Evolutionary conservation across 2,888 invertebrate species (phyloP), one percentile per base, ranked within the genome.

Genomic region (Agriopis leucophaearia): DNA sequence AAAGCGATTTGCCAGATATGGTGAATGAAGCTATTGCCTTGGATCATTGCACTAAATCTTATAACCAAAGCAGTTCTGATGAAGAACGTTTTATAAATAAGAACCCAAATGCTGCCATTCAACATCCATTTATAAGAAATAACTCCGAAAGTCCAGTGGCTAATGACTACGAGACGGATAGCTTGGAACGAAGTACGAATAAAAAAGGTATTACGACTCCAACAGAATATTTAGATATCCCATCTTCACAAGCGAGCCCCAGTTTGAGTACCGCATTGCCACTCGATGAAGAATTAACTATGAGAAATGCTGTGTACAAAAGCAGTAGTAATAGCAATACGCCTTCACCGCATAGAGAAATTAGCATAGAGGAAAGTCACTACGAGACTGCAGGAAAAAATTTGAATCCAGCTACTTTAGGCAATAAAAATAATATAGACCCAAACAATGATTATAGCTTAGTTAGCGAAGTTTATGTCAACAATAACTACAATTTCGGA

Each of bases 391-490:
- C 90, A 72, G 87, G 80, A 15, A 78, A 82, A 63, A 83, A 27
- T 18, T 64, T 56, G 48, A 70, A 70, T 13, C 27, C 16, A 9
- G 40, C 58, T 13, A 64, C 64, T 47, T 64, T 84, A 62, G 83
- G 82, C 62, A 72, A 67, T 38, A 70, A 70, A 70, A 82, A 82
- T 64, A 71, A 71, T 42, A 71, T 65, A 8, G 81, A 81, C 56
- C 60, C 74, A 50, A 71, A 50, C 16, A 94, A 94, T 5, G 95
- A 95, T 58, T 96, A 96, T 74, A 96, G 96, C 76, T 88, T 97
- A 74, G 96, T 97, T 5, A 97, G 96, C 79, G 97, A 97, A 88
- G 97, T 97, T 0, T 97, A 97, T 79, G 97, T 97, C 0, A 97
- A 97, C 81, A 96, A 96, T 80, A 96, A 95, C 38, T 97, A 96